A percentile compares a stretch with the other conserved stretches of the same genome.
Conservation (phyloP, 2,888 invertebrate genomes). For the Gymnocheta viridis region DNA sequence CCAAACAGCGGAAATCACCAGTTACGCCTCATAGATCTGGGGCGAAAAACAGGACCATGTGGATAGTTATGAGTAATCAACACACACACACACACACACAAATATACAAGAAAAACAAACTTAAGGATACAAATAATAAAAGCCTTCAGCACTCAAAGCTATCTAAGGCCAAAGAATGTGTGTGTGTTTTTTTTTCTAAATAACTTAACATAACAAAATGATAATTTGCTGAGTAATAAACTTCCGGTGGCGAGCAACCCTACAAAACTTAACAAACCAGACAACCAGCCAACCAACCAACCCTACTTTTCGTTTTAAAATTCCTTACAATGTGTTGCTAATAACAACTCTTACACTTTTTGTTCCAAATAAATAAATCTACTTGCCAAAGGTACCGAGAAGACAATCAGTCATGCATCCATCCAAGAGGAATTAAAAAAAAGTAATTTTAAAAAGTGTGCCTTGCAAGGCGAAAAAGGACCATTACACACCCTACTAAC, state of each 20-base stretch:
- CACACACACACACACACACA: constrained; percentile 6
- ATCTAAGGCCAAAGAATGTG: constrained; percentile 41
- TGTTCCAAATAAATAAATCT: constrained; percentile 31
- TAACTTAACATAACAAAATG: constrained; percentile 38
- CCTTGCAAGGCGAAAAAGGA: constrained; percentile 57
- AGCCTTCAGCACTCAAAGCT: constrained; percentile 46
- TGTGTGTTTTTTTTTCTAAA: not conserved
- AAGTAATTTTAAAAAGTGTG: constrained; percentile 57
- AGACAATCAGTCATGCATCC: constrained; percentile 36
- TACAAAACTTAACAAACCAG: constrained; percentile 38
- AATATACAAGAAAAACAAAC: constrained; percentile 1
- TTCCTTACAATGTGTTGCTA: constrained; percentile 56
- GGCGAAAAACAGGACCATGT: constrained; percentile 66
- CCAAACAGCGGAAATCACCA: constrained; percentile 65
- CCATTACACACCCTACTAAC: constrained; percentile 57
- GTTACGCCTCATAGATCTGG: constrained; percentile 68
- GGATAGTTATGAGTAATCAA: constrained; percentile 66
- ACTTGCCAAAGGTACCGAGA: constrained; percentile 25
- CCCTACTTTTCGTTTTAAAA: constrained; percentile 39
- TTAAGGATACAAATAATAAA: constrained; percentile 58
- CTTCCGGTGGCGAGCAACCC: constrained; percentile 64
- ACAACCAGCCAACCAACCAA: constrained; percentile 44
- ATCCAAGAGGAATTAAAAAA: not conserved
- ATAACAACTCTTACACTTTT: constrained; percentile 56
- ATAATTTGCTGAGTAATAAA: constrained; percentile 70